phyloP scores from a whole-genome alignment of 2,113 vertebrate genomes.

The Odocoileus hemionus region DNA sequence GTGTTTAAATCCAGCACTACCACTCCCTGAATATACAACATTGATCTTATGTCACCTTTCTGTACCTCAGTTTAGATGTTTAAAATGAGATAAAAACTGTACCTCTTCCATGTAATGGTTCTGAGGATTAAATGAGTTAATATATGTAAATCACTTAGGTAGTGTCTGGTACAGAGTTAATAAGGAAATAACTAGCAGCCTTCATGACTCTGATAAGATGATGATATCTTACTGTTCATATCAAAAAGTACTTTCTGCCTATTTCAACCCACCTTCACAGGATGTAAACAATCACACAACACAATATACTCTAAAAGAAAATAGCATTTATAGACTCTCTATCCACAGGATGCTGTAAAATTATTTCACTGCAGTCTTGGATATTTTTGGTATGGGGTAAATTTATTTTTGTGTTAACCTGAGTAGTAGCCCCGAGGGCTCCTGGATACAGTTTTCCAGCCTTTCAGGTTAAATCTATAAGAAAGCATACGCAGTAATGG shows the following conservation, averaged over 20 bases:
- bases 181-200: neutral
- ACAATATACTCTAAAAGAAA: neutral
- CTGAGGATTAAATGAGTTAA: neutral
- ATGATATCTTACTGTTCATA: neutral
- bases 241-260: neutral
- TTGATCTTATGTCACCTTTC: neutral
- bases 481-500: neutral
- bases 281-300: neutral
- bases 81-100: neutral
- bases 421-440: neutral
- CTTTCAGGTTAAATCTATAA: neutral
- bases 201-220: neutral
- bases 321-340: neutral
- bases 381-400: neutral
- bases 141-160: neutral
- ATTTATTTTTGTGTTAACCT: neutral
- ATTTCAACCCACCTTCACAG: neutral
- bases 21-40: neutral
- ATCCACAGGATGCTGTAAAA: neutral
- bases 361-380: neutral
- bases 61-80: neutral
- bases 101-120: neutral
- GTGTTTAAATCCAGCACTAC: neutral
- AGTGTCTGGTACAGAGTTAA: neutral
- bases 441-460: neutral